Evolutionary conservation across 2,113 vertebrate genomes (phyloP).

Genomic region (Parus major): DNA sequence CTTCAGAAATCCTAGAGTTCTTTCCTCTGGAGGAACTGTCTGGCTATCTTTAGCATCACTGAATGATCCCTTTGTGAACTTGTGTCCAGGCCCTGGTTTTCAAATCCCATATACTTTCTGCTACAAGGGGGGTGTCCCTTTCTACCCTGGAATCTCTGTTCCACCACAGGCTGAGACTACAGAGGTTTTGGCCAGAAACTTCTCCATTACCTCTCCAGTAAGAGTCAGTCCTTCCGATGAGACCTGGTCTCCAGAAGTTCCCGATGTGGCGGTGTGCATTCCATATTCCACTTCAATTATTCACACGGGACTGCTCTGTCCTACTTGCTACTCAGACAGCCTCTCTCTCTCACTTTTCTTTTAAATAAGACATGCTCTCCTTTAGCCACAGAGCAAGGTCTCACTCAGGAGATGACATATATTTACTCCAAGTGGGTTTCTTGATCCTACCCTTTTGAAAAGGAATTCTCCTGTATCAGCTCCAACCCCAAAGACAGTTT

Average conservation of each 20-base stretch:
- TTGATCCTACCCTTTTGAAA: not conserved
- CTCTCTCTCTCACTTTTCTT: constrained; percentile 36
- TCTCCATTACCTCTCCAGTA: constrained; percentile 55
- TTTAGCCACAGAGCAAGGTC: constrained; percentile 6
- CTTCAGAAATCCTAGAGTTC: constrained; percentile 4
- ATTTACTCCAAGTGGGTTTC: constrained; percentile 10
- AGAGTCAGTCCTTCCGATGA: constrained; percentile 61
- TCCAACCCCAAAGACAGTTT: not conserved
- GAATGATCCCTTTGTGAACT: not conserved
- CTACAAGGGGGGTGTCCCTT: not conserved
- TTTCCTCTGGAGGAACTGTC: constrained; percentile 16
- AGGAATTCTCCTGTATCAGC: not conserved
- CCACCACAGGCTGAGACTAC: not conserved
- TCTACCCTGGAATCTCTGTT: not conserved
- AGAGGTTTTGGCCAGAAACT: constrained; percentile 31
- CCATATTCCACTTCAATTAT: constrained; percentile 77
- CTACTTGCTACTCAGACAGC: constrained; percentile 41
- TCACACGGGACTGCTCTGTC: not conserved
- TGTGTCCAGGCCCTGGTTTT: not conserved
- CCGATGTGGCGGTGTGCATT: constrained; percentile 14
- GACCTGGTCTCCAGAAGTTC: constrained; percentile 46
- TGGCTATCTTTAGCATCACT: not conserved
- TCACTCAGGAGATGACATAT: not conserved
- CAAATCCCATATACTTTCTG: not conserved
- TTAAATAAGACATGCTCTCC: constrained; percentile 59